A percentile compares a stretch with the other conserved stretches of the same genome.
These are phyloP conservation scores for Tiphia femorata DNA, from an alignment of 2,888 invertebrate species.

Conservation along the genomic window DNA sequence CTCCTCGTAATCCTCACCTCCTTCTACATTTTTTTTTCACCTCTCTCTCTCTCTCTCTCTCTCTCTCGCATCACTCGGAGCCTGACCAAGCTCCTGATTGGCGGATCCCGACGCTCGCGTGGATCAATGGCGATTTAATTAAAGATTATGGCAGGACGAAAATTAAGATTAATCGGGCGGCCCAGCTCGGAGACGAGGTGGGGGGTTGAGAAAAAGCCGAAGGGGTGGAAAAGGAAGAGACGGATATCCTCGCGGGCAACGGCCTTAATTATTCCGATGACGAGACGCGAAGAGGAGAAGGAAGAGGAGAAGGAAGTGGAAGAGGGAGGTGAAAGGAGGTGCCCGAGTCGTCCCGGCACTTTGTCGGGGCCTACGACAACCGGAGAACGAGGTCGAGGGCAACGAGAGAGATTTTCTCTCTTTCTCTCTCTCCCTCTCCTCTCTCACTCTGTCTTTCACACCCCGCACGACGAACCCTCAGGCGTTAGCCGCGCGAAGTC, in stretches of 20 bases:
- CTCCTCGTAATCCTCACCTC: too few relatives aligned
- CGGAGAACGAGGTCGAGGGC: slow-evolving; percentile 45
- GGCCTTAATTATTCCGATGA: slow-evolving; percentile 55
- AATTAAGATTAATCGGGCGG: slow-evolving; percentile 66
- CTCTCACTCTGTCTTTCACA: too few relatives aligned
- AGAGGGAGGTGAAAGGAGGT: slow-evolving; percentile 16
- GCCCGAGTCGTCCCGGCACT: slow-evolving; percentile 21
- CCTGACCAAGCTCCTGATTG: slow-evolving; percentile 20
- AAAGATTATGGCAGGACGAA: slow-evolving; percentile 64
- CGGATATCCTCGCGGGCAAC: slow-evolving; percentile 38
- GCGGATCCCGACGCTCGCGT: slow-evolving; percentile 30
- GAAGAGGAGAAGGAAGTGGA: neutral
- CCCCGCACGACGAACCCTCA: too few relatives aligned
- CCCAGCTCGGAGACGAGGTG: slow-evolving; percentile 10
- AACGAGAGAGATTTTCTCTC: too few relatives aligned
- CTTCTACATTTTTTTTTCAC: neutral
- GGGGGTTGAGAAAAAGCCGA: slow-evolving; percentile 3
- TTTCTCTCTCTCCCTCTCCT: too few relatives aligned
- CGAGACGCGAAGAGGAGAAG: slow-evolving; percentile 14
- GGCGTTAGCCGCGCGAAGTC: too few relatives aligned
- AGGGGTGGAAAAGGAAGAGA: slow-evolving; percentile 29
- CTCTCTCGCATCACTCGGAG: neutral
- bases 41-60: slow-evolving; percentile 10
- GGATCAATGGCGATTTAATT: slow-evolving; percentile 68
- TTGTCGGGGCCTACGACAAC: slow-evolving; percentile 30